Conservation (phyloP, 2,888 invertebrate genomes). For the Brachycybe producta region DNA sequence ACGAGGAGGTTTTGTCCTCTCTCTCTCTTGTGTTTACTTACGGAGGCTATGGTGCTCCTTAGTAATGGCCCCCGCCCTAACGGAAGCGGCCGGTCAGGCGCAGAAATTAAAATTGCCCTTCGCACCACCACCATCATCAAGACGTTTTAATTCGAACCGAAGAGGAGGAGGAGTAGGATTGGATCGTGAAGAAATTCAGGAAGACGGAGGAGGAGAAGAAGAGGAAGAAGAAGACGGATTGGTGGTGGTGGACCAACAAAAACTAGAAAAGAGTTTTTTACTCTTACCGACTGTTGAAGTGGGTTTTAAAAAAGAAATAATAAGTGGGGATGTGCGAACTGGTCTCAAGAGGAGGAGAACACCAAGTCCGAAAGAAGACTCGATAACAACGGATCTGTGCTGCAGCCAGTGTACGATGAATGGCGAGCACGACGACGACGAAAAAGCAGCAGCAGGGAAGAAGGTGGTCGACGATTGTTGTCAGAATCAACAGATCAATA, state of each 20-base stretch:
- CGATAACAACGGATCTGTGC: too few species aligned
- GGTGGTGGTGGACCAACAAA: too few species aligned
- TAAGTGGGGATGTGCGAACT: too few species aligned
- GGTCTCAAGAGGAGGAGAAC: too few species aligned
- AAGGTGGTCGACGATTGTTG: slow-evolving; percentile 3
- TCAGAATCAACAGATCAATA: neutral
- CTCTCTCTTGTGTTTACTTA: too few species aligned
- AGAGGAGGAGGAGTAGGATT: too few species aligned
- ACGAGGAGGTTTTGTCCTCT: neutral
- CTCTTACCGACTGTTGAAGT: too few species aligned
- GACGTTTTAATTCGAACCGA: neutral
- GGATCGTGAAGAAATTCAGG: too few species aligned
- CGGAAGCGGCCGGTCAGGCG: slow-evolving; percentile 46
- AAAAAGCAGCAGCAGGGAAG: slow-evolving; percentile 2
- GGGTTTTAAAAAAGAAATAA: too few species aligned
- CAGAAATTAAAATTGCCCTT: slow-evolving; percentile 28
- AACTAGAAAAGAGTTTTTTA: too few species aligned
- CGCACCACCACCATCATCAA: slow-evolving; percentile 25
- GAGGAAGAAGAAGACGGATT: slow-evolving; percentile 4
- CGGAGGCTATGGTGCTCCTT: neutral
- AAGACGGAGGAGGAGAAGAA: too few species aligned
- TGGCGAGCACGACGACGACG: neutral
- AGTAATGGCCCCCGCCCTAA: slow-evolving; percentile 84
- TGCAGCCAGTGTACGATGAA: slow-evolving; percentile 14
- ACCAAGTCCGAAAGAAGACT: too few species aligned